Percentiles rank a stretch among this genome's conserved stretches.
phyloP scores from a whole-genome alignment of 1,140 invertebrate genomes.

The Lepidurus packardi region DNA sequence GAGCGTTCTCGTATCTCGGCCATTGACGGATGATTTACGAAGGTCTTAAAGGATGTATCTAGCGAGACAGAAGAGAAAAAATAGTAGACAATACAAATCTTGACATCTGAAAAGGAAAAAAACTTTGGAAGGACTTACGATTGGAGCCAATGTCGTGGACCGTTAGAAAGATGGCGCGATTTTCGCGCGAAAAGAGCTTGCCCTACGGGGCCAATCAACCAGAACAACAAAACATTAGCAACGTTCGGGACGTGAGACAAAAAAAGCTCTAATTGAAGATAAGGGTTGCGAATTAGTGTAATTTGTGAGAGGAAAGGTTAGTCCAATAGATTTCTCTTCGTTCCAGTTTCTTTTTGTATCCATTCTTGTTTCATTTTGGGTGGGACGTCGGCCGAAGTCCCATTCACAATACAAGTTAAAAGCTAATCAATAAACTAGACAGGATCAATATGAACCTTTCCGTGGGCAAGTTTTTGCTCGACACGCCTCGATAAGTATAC shows the following conservation, averaged over 20 bases:
- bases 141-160: conserved; percentile 86
- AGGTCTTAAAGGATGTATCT: conserved; percentile 69
- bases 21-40: conserved; percentile 74
- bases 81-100: conserved; percentile 6
- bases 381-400: background rate
- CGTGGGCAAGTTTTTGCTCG: background rate
- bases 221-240: background rate
- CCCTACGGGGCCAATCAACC: background rate
- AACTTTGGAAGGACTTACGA: conserved; percentile 58
- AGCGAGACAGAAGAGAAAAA: conserved; percentile 37
- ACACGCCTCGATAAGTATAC: background rate
- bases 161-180: conserved; percentile 65
- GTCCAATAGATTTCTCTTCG: background rate
- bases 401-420: background rate
- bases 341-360: background rate
- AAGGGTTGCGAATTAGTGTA: background rate
- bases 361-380: background rate
- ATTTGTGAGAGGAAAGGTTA: background rate
- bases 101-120: background rate
- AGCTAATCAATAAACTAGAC: background rate
- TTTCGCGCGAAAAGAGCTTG: background rate
- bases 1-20: conserved; percentile 74
- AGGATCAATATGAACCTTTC: conserved; percentile 22
- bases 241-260: background rate
- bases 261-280: conserved; percentile 22